These are phyloP conservation scores for Trematocara nigrifrons DNA, from an alignment of 2,113 vertebrate species.

Conservation along the genomic window DNA sequence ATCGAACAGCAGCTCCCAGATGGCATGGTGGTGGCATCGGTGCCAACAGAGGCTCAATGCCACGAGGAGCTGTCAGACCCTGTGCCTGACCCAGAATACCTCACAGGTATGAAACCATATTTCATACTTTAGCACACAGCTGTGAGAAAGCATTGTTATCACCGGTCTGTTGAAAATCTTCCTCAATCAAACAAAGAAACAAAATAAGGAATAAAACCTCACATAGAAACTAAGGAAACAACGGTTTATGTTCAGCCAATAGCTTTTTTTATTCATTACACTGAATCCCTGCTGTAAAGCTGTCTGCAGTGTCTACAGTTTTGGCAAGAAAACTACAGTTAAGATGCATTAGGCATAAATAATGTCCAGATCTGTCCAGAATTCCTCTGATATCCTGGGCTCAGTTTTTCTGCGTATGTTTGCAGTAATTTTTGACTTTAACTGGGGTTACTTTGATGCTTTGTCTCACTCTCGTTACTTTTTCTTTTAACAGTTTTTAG, in stretches of 20 bases:
- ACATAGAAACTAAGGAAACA: not conserved
- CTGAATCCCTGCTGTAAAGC: not conserved
- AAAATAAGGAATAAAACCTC: not conserved
- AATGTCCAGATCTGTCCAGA: not conserved
- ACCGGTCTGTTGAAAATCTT: not conserved
- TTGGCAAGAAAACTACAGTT: not conserved
- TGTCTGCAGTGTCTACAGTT: not conserved
- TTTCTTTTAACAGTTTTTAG: not conserved
- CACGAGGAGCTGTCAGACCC: constrained; percentile 92
- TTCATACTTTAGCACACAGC: constrained; percentile 10
- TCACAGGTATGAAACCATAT: constrained; percentile 81
- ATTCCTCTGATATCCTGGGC: not conserved
- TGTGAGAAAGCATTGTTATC: not conserved
- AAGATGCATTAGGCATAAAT: not conserved
- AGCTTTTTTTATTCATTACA: not conserved
- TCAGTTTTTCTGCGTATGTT: not conserved
- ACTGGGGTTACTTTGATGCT: not conserved
- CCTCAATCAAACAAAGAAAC: not conserved
- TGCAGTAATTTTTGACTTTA: not conserved
- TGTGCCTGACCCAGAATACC: constrained; percentile 87
- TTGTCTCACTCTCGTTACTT: not conserved
- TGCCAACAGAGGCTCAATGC: constrained; percentile 92
- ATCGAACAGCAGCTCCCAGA: constrained; percentile 95
- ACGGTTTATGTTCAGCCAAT: not conserved
- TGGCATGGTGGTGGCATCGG: constrained; percentile 89